Conservation (phyloP, 2,113 vertebrate species). For the Pomatorhinus ruficollis region DNA sequence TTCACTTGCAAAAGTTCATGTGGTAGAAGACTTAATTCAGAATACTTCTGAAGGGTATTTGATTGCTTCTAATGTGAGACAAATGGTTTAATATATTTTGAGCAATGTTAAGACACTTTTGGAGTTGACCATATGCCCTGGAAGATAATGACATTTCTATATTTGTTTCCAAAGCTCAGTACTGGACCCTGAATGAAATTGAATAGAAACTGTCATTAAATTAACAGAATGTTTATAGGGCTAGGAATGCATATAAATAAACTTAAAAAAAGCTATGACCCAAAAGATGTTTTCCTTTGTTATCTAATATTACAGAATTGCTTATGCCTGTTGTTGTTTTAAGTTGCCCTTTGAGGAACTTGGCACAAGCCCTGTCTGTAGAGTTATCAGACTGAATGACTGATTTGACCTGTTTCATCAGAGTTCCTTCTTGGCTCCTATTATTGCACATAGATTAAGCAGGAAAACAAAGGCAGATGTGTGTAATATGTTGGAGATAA, state of each 20-base stretch:
- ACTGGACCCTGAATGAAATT: not conserved
- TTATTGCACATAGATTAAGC: not conserved
- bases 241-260: not conserved
- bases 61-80: not conserved
- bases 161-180: not conserved
- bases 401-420: not conserved
- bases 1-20: not conserved
- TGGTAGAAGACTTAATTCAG: not conserved
- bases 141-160: not conserved
- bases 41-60: not conserved
- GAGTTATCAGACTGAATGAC: not conserved
- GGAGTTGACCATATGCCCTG: not conserved
- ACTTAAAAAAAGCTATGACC: not conserved
- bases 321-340: not conserved
- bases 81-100: slow-evolving; percentile 43
- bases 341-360: not conserved
- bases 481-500: not conserved
- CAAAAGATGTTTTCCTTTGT: not conserved
- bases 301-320: not conserved
- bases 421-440: not conserved
- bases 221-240: not conserved
- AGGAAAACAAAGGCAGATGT: slow-evolving; percentile 24
- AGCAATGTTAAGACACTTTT: not conserved
- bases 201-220: not conserved
- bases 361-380: not conserved